Base-by-base conservation (phyloP, 2,113 vertebrate species). In the Scomber japonicus region DNA sequence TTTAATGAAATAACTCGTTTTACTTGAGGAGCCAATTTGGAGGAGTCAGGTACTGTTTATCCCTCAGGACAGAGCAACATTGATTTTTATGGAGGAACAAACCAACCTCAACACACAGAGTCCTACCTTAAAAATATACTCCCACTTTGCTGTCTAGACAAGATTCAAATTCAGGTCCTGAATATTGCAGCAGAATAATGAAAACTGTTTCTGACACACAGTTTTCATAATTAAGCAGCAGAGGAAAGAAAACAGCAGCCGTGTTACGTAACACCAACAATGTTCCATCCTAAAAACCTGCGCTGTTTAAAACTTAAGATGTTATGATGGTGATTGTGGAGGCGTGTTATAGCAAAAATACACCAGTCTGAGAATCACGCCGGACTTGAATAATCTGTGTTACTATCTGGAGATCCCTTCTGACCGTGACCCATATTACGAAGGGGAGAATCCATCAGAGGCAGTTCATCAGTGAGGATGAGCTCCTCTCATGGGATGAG, bases 401-500 rank as follows among this genome's bases (percentile, higher is more conserved):
- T 85, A 75, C 35, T 45, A 24, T 73, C 45, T 75, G 57, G 79
- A 76, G 65, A 80, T 82, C 69, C 57, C 53, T 49, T 31, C 9
- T 78, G 55, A 80, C 55, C 6, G 11, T 88, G 84, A 88, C 88
- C 90, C 82, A 91, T 61, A 90, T 92, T 80, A 83, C 74, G 61
- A 63, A 48, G 3, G 75, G 69, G 80, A 71, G 71, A 59, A 84
- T 88, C 83, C 77, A 91, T 92, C 91, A 88, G 71, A 73, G 66
- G 72, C 75, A 65, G 77, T 82, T 89, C 87, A 91, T 78, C 83
- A 89, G 86, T 5, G 6, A 55, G 76, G 90, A 89, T 89, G 80
- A 88, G 85, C 69, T 80, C 64, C 70, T 84, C 81, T 92, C 67
- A n/a, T 27, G 72, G 70, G 81, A 81, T 21, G 48, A 77, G 76